phyloP scores from a whole-genome alignment of 2,113 vertebrate species.

The Prinia subflava region DNA sequence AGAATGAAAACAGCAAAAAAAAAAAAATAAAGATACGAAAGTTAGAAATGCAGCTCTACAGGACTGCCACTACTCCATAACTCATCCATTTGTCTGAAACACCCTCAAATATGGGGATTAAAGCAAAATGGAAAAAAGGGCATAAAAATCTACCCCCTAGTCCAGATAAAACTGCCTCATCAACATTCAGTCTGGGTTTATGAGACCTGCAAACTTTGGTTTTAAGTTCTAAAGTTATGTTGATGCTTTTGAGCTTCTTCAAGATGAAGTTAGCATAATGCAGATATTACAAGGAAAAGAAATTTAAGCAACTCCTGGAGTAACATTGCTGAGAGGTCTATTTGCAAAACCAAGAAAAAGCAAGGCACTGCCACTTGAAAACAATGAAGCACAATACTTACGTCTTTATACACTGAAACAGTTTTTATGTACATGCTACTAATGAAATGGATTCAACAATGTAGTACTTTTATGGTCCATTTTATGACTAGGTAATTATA shows the following conservation, averaged over 20 bases:
- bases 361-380: not conserved
- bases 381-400: not conserved
- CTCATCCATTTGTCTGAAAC: not conserved
- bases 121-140: not conserved
- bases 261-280: not conserved
- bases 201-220: not conserved
- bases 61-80: not conserved
- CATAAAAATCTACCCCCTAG: not conserved
- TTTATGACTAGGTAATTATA: slow-evolving; percentile 61
- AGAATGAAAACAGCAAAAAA: not conserved
- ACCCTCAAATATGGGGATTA: not conserved
- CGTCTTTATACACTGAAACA: not conserved
- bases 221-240: not conserved
- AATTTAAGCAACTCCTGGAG: not conserved
- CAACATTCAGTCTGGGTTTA: not conserved
- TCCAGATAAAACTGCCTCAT: not conserved
- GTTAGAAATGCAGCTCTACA: not conserved
- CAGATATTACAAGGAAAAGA: not conserved
- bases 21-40: not conserved
- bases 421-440: slow-evolving; percentile 11
- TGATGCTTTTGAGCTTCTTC: not conserved
- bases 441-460: slow-evolving; percentile 39
- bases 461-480: slow-evolving; percentile 47
- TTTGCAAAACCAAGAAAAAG: not conserved
- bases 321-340: not conserved